A percentile compares a stretch with the other conserved stretches of the same genome.
Evolutionary conservation across 2,797 vertebrate species (phyloP).

Genomic region (Rhabdomys pumilio): DNA sequence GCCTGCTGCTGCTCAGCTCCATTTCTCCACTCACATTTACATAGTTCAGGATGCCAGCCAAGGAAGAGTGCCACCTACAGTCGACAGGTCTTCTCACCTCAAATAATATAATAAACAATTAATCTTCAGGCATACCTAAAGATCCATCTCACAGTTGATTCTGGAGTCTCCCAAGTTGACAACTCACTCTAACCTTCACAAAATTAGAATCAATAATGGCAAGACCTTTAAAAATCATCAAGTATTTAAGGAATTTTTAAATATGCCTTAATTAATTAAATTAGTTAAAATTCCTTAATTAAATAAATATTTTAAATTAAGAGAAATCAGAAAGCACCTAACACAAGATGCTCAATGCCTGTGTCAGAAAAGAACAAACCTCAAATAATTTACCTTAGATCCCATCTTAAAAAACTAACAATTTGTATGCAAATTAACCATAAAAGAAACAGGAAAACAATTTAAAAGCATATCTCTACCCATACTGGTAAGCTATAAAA

Average conservation of each 20-base stretch:
- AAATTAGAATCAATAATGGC: constrained; percentile 29
- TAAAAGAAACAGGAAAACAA: neutral
- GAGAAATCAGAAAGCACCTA: neutral
- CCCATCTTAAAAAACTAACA: constrained; percentile 20
- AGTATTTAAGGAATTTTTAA: constrained; percentile 21
- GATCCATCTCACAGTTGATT: no score
- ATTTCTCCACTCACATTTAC: neutral
- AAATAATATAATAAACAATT: neutral
- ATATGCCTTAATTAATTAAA: neutral
- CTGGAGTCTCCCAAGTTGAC: neutral
- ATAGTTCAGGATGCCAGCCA: neutral
- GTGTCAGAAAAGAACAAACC: neutral
- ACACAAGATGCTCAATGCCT: neutral
- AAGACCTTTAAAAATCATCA: neutral
- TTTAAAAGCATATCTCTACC: neutral
- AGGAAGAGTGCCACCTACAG: neutral
- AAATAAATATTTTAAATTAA: constrained; percentile 21
- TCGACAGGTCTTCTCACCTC: neutral
- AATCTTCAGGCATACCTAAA: neutral
- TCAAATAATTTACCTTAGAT: neutral
- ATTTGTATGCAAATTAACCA: neutral
- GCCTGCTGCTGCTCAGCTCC: no score
- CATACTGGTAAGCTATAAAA: neutral
- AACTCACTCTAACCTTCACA: neutral
- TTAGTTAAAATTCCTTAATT: neutral